These are phyloP conservation scores for Burhinus oedicnemus DNA, from an alignment of 2,113 vertebrate species.

Conservation along the genomic window DNA sequence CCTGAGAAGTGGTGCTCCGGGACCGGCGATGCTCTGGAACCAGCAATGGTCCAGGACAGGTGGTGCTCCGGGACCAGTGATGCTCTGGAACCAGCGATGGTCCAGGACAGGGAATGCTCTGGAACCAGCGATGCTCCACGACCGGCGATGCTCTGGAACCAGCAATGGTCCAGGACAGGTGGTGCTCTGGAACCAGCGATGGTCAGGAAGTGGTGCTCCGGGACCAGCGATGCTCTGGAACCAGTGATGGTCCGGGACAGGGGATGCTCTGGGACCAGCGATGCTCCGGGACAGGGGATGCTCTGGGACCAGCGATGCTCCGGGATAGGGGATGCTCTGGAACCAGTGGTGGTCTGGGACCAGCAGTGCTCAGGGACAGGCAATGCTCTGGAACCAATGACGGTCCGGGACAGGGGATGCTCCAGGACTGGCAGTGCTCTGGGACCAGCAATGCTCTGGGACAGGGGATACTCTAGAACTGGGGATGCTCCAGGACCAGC, in stretches of 20 bases:
- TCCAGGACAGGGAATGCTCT: neutral
- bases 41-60: neutral
- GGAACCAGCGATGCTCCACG: too few relatives aligned
- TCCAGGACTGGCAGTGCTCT: too few relatives aligned
- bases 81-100: too few relatives aligned
- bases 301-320: fast-evolving
- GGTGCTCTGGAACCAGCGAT: neutral
- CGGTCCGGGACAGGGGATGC: neutral
- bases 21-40: neutral
- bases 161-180: neutral
- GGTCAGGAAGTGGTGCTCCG: neutral
- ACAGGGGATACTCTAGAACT: neutral
- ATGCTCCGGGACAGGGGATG: neutral
- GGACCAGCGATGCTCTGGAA: too few relatives aligned
- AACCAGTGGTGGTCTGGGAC: too few relatives aligned
- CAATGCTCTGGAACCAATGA: neutral
- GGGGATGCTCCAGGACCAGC: fast-evolving
- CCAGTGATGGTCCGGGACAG: too few relatives aligned
- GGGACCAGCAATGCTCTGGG: neutral
- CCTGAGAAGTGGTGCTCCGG: neutral
- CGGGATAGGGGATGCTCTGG: neutral
- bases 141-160: neutral
- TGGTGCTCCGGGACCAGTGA: too few relatives aligned
- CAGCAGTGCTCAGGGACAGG: neutral
- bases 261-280: neutral